Percentiles rank a stretch among this genome's conserved stretches.
Evolutionary conservation across 92 coral and sea anemone species (phyloP).

Genomic region (Epizoanthus stellaris): DNA sequence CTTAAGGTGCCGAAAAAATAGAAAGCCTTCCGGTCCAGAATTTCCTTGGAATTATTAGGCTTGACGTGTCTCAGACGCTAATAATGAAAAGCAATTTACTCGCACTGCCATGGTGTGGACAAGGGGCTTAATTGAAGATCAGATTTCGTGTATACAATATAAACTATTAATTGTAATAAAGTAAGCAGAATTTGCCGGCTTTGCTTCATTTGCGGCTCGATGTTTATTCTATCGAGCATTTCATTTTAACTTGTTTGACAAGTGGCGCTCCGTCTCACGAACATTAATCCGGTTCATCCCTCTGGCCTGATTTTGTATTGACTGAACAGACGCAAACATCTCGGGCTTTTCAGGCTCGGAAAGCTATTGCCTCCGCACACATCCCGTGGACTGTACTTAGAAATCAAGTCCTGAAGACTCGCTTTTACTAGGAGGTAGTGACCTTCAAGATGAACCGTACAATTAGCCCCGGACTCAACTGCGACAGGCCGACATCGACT

Average conservation of each 20-base stretch:
- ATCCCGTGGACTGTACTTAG: not conserved
- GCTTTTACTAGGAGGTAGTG: not conserved
- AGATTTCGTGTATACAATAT: constrained; percentile 21
- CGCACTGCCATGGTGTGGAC: constrained; percentile 12
- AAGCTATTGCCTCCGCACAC: not conserved
- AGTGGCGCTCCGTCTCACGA: constrained; percentile 12
- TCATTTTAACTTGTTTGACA: constrained; percentile 36
- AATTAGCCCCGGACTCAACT: constrained; percentile 32
- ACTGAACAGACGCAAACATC: not conserved
- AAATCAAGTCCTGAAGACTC: not conserved
- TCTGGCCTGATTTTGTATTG: not conserved
- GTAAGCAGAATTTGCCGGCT: constrained; percentile 17
- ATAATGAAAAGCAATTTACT: constrained; percentile 24
- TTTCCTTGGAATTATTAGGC: not conserved
- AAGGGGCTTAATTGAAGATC: constrained; percentile 29
- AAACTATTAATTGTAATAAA: constrained; percentile 2
- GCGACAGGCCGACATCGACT: constrained; percentile 60
- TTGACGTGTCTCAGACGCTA: not conserved
- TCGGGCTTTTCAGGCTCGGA: too few relatives aligned
- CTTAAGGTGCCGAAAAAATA: not conserved
- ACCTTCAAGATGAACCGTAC: constrained; percentile 30
- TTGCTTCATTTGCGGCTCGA: constrained; percentile 10
- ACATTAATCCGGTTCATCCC: constrained; percentile 12
- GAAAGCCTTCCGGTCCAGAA: too few relatives aligned
- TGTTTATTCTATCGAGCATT: constrained; percentile 11